These are phyloP conservation scores for Monopterus albus DNA, from an alignment of 2,113 vertebrate genomes.

Conservation along the genomic window DNA sequence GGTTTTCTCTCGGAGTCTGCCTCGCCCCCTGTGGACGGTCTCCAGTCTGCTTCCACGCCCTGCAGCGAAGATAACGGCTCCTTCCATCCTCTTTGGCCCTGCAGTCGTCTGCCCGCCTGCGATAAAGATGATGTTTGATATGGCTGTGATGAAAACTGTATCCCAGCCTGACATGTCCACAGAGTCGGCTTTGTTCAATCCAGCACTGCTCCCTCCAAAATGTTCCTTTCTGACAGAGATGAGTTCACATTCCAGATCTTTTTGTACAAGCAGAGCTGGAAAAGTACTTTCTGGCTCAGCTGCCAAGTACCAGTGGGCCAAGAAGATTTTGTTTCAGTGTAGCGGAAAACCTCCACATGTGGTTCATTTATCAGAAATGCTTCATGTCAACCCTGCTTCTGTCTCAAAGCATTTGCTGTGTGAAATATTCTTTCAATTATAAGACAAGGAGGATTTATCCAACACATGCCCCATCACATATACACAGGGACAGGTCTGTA, in stretches of 20 bases:
- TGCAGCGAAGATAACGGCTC: neutral
- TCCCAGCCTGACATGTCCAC: constrained; percentile 27
- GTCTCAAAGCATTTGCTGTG: neutral
- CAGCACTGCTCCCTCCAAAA: neutral
- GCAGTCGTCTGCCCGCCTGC: constrained; percentile 16
- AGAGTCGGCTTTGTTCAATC: constrained; percentile 15
- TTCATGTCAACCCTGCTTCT: neutral
- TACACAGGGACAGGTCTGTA: neutral
- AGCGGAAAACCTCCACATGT: neutral
- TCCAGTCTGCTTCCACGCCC: neutral
- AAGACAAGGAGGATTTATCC: constrained; percentile 2
- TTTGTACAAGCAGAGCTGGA: neutral
- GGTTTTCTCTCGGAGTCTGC: constrained; percentile 3
- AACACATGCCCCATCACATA: neutral
- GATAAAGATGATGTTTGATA: constrained; percentile 55
- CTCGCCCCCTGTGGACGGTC: constrained; percentile 2
- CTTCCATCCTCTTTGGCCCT: constrained; percentile 18
- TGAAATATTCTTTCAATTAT: constrained; percentile 15
- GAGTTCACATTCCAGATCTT: constrained; percentile 11
- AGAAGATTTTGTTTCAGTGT: neutral
- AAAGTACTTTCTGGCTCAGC: constrained; percentile 13
- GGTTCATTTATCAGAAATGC: neutral
- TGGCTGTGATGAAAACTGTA: constrained; percentile 17
- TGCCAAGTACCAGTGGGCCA: neutral
- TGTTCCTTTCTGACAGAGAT: neutral